Conservation (phyloP, 2,113 vertebrate genomes). For the Nothoprocta pentlandii region DNA sequence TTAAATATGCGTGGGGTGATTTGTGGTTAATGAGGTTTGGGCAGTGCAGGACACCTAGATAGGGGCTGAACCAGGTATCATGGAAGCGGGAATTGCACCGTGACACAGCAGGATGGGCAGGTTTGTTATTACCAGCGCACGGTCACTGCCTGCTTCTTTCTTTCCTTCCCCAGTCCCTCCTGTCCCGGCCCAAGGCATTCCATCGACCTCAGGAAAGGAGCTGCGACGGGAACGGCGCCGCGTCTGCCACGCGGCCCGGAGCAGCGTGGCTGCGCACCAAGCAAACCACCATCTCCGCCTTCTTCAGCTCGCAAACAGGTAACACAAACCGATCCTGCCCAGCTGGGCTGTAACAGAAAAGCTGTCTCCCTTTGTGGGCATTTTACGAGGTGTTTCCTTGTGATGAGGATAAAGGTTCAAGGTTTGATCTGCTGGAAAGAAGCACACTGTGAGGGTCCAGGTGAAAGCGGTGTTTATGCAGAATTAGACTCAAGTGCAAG, state of each 20-base stretch:
- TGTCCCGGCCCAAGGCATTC: neutral
- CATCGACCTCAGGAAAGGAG: neutral
- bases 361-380: accelerated
- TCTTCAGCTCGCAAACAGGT: conserved; percentile 70
- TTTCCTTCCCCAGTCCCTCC: conserved; percentile 31
- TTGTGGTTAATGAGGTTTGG: accelerated
- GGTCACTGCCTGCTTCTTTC: neutral
- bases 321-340: neutral
- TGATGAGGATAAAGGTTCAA: neutral
- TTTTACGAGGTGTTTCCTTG: neutral
- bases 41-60: accelerated
- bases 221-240: accelerated
- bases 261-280: neutral
- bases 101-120: accelerated
- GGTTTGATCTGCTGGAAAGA: neutral
- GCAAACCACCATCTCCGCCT: conserved; percentile 75
- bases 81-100: accelerated
- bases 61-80: accelerated
- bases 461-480: neutral
- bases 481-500: accelerated
- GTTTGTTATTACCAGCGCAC: accelerated
- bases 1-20: neutral
- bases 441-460: neutral
- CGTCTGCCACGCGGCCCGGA: neutral
- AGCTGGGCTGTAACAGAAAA: neutral